Base-by-base conservation (phyloP, 2,797 vertebrate genomes). In the Nannoperca australis region DNA sequence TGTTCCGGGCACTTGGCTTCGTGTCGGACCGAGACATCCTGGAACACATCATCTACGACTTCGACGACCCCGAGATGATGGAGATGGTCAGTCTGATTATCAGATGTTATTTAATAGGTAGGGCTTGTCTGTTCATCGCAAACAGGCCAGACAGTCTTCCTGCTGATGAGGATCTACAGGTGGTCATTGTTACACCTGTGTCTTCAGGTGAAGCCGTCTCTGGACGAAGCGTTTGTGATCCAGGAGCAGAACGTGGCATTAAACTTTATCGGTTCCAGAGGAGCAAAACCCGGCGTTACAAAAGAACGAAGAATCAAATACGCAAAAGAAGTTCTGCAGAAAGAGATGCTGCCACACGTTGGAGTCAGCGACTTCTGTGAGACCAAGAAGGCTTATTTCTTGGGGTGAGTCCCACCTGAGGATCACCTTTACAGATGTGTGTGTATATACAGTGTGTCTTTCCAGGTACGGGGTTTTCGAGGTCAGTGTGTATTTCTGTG, bases 11-110 rank as follows among this genome's bases (percentile, higher is more conserved):
- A 0, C 86, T 99, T 47, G 98, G 98, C 62, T 99, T 99, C 74
- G 98, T 99, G 85, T 99, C 98, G 0, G 98, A 99, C 94, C 94
- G 98, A 92, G 98, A 99, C 94, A 99, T 99, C 82, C 92, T 99
- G 76, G 98, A 99, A 70, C 98, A 99, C 92, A 99, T 99, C 73
- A 99, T 99, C 90, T 99, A 99, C 58, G 98, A 99, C 88, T 99
- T 99, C 69, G 98, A 99, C 73, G 98, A 99, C 88, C 98, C 98
- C 0, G 98, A 99, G 94, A 99, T 99, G 98, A 99, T 99, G 98
- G 98, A 99, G 94, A 99, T 99, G 98, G 98, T 99, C 93, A 91
- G 82, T 78, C 9, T 61, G 24, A 54, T 63, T 45, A 49, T 47
- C 9, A 5, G 10, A 27, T 27, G 24, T 59, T 47, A 17, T 59